Percentiles rank a stretch among this genome's conserved stretches.
Evolutionary conservation across 2,888 invertebrate species (phyloP).

Genomic region (Meteorus cinctellus): DNA sequence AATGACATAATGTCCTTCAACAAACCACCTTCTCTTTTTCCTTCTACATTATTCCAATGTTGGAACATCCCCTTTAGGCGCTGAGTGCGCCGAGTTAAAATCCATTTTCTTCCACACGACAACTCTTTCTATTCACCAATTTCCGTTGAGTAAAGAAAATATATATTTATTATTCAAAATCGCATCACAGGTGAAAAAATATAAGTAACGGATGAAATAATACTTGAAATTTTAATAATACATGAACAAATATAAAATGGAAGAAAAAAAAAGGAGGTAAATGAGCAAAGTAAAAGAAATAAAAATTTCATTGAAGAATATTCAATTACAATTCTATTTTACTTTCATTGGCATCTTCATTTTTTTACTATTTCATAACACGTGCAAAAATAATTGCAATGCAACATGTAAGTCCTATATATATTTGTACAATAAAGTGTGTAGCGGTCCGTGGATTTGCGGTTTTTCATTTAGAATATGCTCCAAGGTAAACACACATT

Average conservation of each 20-base stretch:
- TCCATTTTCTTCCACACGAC: slow-evolving; percentile 4
- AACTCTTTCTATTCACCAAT: not conserved
- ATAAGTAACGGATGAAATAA: too few relatives aligned
- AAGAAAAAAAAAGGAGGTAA: too few relatives aligned
- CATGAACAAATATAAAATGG: too few relatives aligned
- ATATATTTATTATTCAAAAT: too few relatives aligned
- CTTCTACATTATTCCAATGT: not conserved
- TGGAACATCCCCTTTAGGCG: not conserved
- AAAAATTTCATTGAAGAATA: not conserved
- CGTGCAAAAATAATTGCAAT: slow-evolving; percentile 2
- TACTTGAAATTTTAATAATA: too few relatives aligned
- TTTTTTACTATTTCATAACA: not conserved
- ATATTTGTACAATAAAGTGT: not conserved
- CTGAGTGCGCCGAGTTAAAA: not conserved
- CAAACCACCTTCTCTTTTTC: too few relatives aligned
- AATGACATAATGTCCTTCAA: too few relatives aligned
- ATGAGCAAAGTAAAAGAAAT: too few relatives aligned
- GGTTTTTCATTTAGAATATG: not conserved
- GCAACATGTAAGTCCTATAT: not conserved
- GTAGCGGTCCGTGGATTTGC: not conserved
- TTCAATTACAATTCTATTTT: not conserved
- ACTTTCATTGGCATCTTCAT: not conserved
- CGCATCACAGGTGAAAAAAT: too few relatives aligned
- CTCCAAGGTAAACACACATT: slow-evolving; percentile 13
- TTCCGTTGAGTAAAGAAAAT: not conserved